Conservation (phyloP, 2,888 invertebrate genomes). For the Panorpa germanica region DNA sequence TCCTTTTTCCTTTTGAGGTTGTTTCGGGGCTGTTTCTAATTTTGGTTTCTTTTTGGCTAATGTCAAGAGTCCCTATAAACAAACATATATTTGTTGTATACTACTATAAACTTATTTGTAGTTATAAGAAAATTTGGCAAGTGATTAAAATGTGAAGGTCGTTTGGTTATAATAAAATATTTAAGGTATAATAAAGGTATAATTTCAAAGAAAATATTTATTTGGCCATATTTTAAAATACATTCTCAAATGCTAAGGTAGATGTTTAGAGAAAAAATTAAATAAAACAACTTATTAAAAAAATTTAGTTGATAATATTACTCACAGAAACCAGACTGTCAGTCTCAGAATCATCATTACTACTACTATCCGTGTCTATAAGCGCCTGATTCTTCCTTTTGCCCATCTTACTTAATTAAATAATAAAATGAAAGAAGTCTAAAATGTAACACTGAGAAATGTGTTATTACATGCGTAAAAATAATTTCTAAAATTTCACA, state of each 20-base stretch:
- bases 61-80: slow-evolving; percentile 54
- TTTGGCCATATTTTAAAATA: no score
- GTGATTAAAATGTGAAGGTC: no score
- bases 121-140: no score
- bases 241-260: not conserved
- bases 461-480: no score
- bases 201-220: no score
- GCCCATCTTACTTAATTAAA: slow-evolving; percentile 51
- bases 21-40: slow-evolving; percentile 23
- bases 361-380: slow-evolving; percentile 68
- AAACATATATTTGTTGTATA: slow-evolving; percentile 5
- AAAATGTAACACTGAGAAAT: slow-evolving; percentile 11
- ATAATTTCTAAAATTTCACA: no score
- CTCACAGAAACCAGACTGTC: slow-evolving; percentile 76
- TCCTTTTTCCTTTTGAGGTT: slow-evolving; percentile 27
- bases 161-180: no score
- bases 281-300: slow-evolving; percentile 1
- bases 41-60: slow-evolving; percentile 65
- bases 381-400: slow-evolving; percentile 70
- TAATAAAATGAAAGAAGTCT: slow-evolving; percentile 1
- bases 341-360: slow-evolving; percentile 47
- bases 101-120: no score
- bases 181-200: no score
- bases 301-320: slow-evolving; percentile 14
- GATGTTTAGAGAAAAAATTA: not conserved